Base-by-base conservation (phyloP, 2,888 invertebrate species). In the Noctua fimbriata region DNA sequence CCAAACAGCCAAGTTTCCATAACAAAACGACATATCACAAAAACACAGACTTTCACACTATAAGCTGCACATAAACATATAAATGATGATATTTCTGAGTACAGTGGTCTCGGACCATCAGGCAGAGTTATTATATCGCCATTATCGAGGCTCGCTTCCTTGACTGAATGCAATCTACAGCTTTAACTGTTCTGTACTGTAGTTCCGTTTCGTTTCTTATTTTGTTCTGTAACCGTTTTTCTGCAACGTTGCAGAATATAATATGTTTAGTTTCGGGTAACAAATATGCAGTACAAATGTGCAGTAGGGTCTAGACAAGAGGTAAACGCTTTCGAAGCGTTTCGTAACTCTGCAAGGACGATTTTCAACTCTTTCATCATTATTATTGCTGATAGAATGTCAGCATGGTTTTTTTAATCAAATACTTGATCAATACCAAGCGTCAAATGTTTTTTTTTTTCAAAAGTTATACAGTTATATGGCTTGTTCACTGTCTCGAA, bases 11-110 rank as follows among this genome's bases (percentile, higher is more conserved):
- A 49, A 66, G 79, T 76, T 83, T 74, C 63, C 63, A 41, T 75
- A 86, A 73, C 69, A 3, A 76, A 84, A 66, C 69, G 74, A 72
- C 55, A n/a, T 70, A 63, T 49, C 44, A 78, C 78, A 87, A 87
- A 84, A 87, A 87, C 78, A 73, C 41, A 24, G 58, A 87, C 89
- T 88, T 87, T 89, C 89, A 87, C 89, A 88, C 78, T 82, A 71
- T 87, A 82, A 84, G 82, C 84, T 87, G 71, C 79, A 78, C 65
- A 71, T 87, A 79, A 81, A 87, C 78, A 73, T 78, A 84, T 76
- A 85, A 87, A 87, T 89, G 85, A 89, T 85, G 76, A 79, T 28
- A 76, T 70, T 88, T 87, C 88, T 81, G 41, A 74, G 87, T 87
- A 87, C 52, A 67, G 16, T 58, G 74, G 83, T 65, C 69, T 65